Evolutionary conservation across 2,888 invertebrate genomes (phyloP).

Genomic region (Xanthia icteritia): DNA sequence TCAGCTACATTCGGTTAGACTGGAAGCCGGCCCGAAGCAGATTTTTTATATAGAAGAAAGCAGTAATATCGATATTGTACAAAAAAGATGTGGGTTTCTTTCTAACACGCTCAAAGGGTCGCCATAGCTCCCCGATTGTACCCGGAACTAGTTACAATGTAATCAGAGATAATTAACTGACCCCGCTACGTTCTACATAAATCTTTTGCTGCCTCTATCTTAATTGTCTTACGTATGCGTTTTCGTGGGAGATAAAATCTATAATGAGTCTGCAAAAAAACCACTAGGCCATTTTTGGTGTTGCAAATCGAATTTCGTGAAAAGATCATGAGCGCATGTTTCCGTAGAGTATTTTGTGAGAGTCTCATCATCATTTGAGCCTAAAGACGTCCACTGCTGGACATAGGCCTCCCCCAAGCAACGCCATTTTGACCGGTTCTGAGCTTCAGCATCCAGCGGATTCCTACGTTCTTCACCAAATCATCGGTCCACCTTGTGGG

Average conservation of each 20-base stretch:
- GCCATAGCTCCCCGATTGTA: slow-evolving; percentile 24
- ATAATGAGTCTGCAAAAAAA: slow-evolving; percentile 36
- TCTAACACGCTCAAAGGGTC: slow-evolving; percentile 24
- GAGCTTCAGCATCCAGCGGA: no score
- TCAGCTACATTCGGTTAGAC: no score
- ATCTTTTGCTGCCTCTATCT: slow-evolving; percentile 64
- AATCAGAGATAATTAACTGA: slow-evolving; percentile 68
- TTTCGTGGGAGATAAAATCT: slow-evolving; percentile 59
- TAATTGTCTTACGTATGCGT: slow-evolving; percentile 68
- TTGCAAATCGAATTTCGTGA: neutral
- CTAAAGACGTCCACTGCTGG: no score
- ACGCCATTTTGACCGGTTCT: no score
- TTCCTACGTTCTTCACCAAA: no score
- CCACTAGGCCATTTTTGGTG: slow-evolving; percentile 18
- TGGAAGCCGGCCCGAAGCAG: no score
- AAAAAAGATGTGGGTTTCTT: neutral
- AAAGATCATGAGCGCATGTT: neutral
- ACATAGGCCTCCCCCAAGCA: no score
- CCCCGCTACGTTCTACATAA: slow-evolving; percentile 59
- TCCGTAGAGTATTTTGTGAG: neutral
- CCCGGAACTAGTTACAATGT: slow-evolving; percentile 61
- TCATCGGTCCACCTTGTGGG: no score
- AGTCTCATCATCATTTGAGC: no score
- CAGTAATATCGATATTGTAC: neutral
- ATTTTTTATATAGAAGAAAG: neutral